Evolutionary conservation across 64 coral and sea anemone species (phyloP).

Genomic region (Acropora tenuis): DNA sequence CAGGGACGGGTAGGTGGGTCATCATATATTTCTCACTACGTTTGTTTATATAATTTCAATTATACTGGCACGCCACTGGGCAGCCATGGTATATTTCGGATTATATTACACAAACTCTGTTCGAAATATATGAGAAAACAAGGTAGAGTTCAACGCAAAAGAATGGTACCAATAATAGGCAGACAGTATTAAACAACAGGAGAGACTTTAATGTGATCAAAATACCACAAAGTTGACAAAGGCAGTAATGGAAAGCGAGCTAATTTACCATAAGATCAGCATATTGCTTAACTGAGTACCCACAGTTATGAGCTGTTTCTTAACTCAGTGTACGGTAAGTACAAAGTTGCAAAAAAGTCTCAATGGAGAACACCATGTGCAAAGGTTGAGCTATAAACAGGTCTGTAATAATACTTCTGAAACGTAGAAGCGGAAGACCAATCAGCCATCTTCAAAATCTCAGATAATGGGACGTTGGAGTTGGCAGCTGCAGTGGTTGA

Average conservation of each 20-base stretch:
- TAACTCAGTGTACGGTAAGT: neutral
- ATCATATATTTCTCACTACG: neutral
- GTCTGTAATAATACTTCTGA: no score
- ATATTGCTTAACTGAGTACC: no score
- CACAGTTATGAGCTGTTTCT: slow-evolving; percentile 37
- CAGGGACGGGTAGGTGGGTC: neutral
- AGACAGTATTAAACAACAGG: neutral
- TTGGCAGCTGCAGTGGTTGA: no score
- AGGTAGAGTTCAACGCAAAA: slow-evolving; percentile 20
- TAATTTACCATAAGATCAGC: no score
- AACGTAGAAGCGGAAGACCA: no score
- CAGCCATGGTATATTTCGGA: neutral
- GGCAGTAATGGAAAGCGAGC: neutral
- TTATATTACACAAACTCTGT: slow-evolving; percentile 21
- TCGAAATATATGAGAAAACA: slow-evolving; percentile 19
- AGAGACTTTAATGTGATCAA: slow-evolving; percentile 35
- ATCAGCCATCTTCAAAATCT: no score
- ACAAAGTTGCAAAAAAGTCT: neutral
- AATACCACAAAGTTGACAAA: slow-evolving; percentile 25
- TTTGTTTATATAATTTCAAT: neutral
- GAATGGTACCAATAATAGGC: neutral
- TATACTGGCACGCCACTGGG: no score
- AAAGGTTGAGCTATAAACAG: no score
- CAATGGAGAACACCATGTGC: no score
- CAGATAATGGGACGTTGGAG: no score